phyloP scores from a whole-genome alignment of 2,113 vertebrate genomes.

The Cottus gobio region DNA sequence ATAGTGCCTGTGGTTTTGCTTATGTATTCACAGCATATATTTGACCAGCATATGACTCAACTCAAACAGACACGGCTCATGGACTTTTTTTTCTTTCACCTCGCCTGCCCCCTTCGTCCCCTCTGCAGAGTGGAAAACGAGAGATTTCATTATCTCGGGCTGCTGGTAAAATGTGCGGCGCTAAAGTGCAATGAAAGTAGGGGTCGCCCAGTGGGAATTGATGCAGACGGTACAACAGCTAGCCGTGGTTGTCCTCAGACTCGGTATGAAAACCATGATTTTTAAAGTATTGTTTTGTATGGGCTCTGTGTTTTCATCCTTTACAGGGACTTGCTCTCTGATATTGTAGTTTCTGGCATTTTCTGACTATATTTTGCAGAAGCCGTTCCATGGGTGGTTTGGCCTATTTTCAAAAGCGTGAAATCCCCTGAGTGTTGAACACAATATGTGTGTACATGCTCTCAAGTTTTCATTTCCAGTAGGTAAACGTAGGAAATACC shows the following conservation, averaged over 20 bases:
- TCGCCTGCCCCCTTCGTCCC: slow-evolving; percentile 26
- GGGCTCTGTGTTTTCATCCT: not conserved
- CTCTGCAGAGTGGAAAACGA: slow-evolving; percentile 44
- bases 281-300: not conserved
- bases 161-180: slow-evolving; percentile 38
- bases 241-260: not conserved
- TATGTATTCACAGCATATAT: not conserved
- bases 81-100: slow-evolving; percentile 18
- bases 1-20: not conserved
- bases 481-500: not conserved
- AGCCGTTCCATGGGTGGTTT: not conserved
- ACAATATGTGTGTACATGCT: not conserved
- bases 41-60: slow-evolving; percentile 31
- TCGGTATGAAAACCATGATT: not conserved
- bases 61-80: slow-evolving; percentile 33
- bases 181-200: slow-evolving; percentile 22
- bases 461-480: not conserved
- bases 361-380: not conserved
- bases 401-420: not conserved
- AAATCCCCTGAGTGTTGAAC: not conserved
- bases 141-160: slow-evolving; percentile 50
- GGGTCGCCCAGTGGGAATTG: slow-evolving; percentile 9
- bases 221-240: not conserved
- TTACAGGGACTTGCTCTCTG: not conserved
- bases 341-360: not conserved